These are phyloP conservation scores for Zygogramma bicolorata DNA, from an alignment of 2,888 invertebrate genomes.

Conservation along the genomic window DNA sequence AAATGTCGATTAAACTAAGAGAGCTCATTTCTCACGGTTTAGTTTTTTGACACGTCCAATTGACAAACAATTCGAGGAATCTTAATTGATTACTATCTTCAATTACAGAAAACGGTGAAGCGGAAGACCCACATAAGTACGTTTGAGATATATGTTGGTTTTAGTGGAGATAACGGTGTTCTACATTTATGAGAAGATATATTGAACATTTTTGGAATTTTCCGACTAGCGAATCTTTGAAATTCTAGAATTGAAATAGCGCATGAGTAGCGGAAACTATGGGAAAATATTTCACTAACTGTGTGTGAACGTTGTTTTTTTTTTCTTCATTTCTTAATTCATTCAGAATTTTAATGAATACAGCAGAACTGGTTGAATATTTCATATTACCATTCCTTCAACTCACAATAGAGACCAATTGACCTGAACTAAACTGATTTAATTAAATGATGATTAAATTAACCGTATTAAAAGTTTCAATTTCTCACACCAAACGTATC, in stretches of 20 bases:
- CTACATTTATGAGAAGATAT: not conserved
- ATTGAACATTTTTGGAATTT: not conserved
- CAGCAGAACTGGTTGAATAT: too few species aligned
- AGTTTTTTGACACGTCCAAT: not conserved
- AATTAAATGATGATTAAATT: too few species aligned
- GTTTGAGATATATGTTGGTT: not conserved
- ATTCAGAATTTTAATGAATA: too few species aligned
- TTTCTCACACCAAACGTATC: too few species aligned
- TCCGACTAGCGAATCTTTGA: too few species aligned
- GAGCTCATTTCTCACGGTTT: slow-evolving; percentile 3
- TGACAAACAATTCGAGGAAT: not conserved
- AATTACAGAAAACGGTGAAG: not conserved
- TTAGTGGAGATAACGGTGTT: not conserved
- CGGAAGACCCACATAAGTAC: not conserved
- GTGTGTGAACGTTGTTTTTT: not conserved
- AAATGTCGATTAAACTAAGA: not conserved
- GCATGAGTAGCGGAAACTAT: too few species aligned
- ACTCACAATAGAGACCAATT: too few species aligned
- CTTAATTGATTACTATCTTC: slow-evolving; percentile 3
- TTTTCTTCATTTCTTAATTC: too few species aligned
- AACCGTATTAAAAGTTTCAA: too few species aligned
- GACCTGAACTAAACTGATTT: too few species aligned
- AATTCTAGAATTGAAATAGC: too few species aligned
- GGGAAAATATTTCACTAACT: not conserved
- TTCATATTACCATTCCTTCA: too few species aligned